Percentiles rank a stretch among this genome's conserved stretches.
Evolutionary conservation across 2,113 vertebrate genomes (phyloP).

Genomic region (Lanius collurio): DNA sequence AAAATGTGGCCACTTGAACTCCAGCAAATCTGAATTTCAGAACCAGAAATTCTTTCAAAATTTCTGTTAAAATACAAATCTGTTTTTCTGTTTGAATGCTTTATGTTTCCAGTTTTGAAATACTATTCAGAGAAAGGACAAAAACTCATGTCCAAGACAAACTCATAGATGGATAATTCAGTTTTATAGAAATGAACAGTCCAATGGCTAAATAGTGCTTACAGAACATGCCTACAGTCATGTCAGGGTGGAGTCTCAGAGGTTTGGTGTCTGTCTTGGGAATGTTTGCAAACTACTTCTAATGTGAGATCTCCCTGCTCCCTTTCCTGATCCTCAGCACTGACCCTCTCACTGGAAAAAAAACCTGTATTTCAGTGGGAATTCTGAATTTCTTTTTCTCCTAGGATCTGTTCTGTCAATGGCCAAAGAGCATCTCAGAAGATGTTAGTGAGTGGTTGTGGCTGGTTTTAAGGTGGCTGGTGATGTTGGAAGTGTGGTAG

Average conservation of each 20-base stretch:
- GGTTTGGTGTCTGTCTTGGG: background rate
- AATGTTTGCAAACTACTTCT: background rate
- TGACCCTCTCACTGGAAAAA: background rate
- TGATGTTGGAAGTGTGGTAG: background rate
- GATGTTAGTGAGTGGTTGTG: accelerated
- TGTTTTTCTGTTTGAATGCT: background rate
- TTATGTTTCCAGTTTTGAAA: background rate
- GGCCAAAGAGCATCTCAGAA: background rate
- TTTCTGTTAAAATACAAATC: background rate
- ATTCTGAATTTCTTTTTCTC: background rate
- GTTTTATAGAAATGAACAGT: background rate
- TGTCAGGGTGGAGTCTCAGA: background rate
- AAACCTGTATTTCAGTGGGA: background rate
- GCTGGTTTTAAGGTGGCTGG: background rate
- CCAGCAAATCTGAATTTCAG: background rate
- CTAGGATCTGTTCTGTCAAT: background rate
- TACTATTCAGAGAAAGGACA: background rate
- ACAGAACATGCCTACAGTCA: background rate
- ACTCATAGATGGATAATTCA: background rate
- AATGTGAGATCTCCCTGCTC: background rate
- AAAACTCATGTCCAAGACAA: background rate
- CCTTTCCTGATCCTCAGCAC: background rate
- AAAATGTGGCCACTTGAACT: background rate
- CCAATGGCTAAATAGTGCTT: background rate
- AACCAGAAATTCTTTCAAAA: background rate